phyloP scores from a whole-genome alignment of 2,888 invertebrate species.

The Thyatira batis region DNA sequence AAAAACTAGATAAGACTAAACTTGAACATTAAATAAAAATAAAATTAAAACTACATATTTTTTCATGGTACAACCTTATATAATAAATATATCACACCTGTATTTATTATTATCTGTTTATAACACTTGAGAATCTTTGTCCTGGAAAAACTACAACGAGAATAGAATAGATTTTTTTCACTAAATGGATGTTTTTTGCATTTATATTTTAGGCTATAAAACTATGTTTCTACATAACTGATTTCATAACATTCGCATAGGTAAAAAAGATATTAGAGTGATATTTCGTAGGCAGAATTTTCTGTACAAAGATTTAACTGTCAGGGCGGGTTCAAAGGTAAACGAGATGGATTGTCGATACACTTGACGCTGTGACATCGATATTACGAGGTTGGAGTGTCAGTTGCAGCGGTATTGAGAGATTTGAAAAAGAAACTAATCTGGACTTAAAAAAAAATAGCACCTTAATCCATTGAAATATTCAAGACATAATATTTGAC shows the following conservation, averaged over 20 bases:
- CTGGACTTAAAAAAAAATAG: too few species aligned
- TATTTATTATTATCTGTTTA: background rate
- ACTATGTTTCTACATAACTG: too few species aligned
- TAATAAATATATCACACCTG: too few species aligned
- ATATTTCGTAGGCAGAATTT: background rate
- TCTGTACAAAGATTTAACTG: constrained; percentile 16
- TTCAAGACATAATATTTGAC: too few species aligned
- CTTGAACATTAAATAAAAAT: too few species aligned
- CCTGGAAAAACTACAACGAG: background rate
- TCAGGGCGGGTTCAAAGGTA: constrained; percentile 22
- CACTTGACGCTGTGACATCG: constrained; percentile 40
- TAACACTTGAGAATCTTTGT: background rate
- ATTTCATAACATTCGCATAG: background rate
- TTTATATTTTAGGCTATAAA: too few species aligned
- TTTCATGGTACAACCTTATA: background rate
- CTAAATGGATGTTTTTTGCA: too few species aligned
- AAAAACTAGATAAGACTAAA: too few species aligned
- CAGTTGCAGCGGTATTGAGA: background rate
- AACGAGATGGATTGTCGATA: constrained; percentile 23
- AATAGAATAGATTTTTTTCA: too few species aligned
- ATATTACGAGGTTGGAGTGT: constrained; percentile 22
- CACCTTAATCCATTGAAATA: constrained; percentile 1
- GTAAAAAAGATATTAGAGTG: too few species aligned
- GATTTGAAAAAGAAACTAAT: background rate
- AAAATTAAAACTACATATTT: too few species aligned